Base-by-base conservation (phyloP, 2,113 vertebrate species). In the Catharus minimus region DNA sequence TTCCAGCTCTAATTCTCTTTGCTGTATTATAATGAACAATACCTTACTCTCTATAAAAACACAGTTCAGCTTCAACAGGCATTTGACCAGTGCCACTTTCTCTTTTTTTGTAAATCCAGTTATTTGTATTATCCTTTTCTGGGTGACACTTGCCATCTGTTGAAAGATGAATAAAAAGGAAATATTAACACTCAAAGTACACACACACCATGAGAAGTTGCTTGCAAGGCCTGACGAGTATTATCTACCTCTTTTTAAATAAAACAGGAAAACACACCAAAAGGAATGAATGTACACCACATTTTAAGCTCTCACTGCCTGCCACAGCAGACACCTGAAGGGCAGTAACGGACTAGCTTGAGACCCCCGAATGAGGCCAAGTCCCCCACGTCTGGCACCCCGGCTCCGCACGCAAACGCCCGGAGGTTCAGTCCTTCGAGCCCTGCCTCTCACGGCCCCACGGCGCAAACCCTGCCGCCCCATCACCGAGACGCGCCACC, bases 31-130 rank as follows among this genome's bases (percentile, higher is more conserved):
- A 27, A 64, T 17, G 10, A 76, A 56, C 68, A 64, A 39, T 92
- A 98, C 98, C 97, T 97, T 96, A 91, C 83, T 96, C 36, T 97
- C 93, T 86, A 97, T 67, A 86, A 97, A 97, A 69, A 93, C 64
- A 60, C 98, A 98, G 85, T 97, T 95, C 92, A 98, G 93, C 56
- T 85, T 96, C 81, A 88, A 53, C 44, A 98, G 87, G 13, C 94
- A 60, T 73, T 96, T 52, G 17, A 88, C 62, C 7, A 98, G 79
- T 0, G 71, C 76, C 58, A 47, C 55, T 24, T 97, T 98, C 87
- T 98, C 98, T 44, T 66, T 24, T 32, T 95, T 89, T 52, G 91
- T 97, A 96, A 98, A 98, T 41, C 98, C 98, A 27, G 98, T 98
- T 62, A 98, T 78, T 5, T 98, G 98, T 74, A 98, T 95, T 79